phyloP scores from a whole-genome alignment of 2,888 invertebrate genomes.

The Suillia variegata region DNA sequence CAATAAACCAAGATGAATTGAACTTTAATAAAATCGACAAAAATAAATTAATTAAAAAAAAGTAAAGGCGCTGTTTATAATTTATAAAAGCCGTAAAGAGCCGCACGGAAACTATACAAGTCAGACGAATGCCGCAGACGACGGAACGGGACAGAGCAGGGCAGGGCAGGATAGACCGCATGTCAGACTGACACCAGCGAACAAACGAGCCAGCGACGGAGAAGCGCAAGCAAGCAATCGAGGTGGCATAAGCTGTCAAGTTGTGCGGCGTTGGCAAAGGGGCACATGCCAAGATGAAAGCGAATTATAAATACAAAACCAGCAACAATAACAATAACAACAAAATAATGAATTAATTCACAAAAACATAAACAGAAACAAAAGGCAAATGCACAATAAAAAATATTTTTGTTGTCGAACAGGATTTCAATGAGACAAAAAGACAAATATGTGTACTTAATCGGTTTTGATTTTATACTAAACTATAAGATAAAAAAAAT shows the following conservation, averaged over 20 bases:
- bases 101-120: not conserved
- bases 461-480: no score
- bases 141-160: not conserved
- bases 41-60: conserved; percentile 49
- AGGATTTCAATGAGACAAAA: no score
- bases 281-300: conserved; percentile 8
- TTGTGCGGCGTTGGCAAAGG: not conserved
- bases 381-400: not conserved
- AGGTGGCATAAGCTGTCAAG: no score
- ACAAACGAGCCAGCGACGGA: not conserved
- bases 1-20: conserved; percentile 16
- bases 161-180: conserved; percentile 10
- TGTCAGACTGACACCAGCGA: conserved; percentile 15
- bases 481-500: no score
- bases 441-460: no score
- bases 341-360: not conserved
- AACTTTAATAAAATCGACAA: conserved; percentile 41
- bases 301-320: not conserved
- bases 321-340: not conserved
- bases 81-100: conserved; percentile 14
- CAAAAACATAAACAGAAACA: not conserved
- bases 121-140: not conserved
- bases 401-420: no score
- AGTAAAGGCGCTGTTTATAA: conserved; percentile 23
- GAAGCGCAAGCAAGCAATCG: no score